Evolutionary conservation across 2,113 vertebrate species (phyloP).

Genomic region (Strix uralensis): DNA sequence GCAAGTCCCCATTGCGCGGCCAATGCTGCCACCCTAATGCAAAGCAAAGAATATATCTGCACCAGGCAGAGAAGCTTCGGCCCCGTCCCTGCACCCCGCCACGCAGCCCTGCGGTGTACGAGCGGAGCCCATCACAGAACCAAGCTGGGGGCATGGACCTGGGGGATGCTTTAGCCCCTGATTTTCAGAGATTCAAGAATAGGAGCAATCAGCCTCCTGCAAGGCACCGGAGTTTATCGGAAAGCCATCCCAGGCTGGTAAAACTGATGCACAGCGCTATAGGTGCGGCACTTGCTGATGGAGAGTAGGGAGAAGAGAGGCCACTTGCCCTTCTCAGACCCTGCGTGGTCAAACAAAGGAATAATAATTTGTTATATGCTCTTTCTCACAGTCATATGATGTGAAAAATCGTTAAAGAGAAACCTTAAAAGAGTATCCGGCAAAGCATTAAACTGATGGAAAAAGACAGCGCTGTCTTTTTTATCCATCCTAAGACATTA

Average conservation of each 20-base stretch:
- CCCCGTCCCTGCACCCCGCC: rapidly evolving
- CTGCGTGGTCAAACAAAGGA: not conserved
- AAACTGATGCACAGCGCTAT: rapidly evolving
- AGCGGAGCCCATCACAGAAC: not conserved
- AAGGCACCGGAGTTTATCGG: rapidly evolving
- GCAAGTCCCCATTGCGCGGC: not conserved
- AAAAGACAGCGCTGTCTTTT: not conserved
- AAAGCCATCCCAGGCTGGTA: not conserved
- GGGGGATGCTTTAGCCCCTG: not conserved
- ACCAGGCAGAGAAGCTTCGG: not conserved
- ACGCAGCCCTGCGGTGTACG: rapidly evolving
- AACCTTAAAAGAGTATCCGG: not conserved
- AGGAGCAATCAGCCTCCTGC: not conserved
- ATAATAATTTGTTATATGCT: not conserved
- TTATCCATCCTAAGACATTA: not conserved
- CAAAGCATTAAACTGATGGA: not conserved
- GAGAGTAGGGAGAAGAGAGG: not conserved
- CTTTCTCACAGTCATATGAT: not conserved
- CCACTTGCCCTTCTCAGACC: not conserved
- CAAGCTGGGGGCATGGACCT: not conserved
- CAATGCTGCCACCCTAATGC: slow-evolving; percentile 56
- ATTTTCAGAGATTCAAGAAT: not conserved
- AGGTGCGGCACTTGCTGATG: not conserved
- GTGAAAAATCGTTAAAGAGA: not conserved
- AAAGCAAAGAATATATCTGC: not conserved